Base-by-base conservation (phyloP, 2,113 vertebrate genomes). In the Centropristis striata region DNA sequence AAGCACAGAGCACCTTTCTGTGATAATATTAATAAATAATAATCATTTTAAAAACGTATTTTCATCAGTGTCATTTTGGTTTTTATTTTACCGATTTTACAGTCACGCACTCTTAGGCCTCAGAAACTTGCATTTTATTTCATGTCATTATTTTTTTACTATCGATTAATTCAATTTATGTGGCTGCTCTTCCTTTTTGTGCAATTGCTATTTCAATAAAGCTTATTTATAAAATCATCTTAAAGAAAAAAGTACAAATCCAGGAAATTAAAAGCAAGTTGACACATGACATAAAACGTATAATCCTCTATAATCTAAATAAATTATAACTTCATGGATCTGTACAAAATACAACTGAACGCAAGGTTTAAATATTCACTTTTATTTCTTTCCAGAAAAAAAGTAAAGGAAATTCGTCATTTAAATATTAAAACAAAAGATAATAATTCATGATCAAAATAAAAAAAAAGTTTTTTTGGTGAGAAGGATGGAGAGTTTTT, bases 311-410 rank as follows among this genome's bases (percentile, higher is more conserved):
- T 44, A 4, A 68, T 1, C 15, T 51, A 11, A 63, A 53, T 32
- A 51, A 51, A 81, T n/a, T 1, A 15, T 50, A 1, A 8, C 1
- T 21, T 21, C 50, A 54, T n/a, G 55, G 5, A 64, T 69, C 21
- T 80, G 27, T 14, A 78, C 13, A 69, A 89, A 91, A 90, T 78
- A 80, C 70, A 73, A 82, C 23, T 68, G 60, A 90, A 79, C 47
- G 69, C 78, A 86, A 75, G 15, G 39, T 86, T 93, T 88, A 86
- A 86, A 89, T 93, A 91, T 60, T 85, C 44, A 75, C 28, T 73
- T 94, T 93, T 94, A 94, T 95, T 95, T 93, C 54, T 89, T 90
- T 92, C 80, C 84, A 92, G 74, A 72, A 50, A 78, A 86, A 47
- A 47, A 37, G 42, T 81, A 76, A 32, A 85, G 80, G 90, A 94